Conservation (phyloP, 2,888 invertebrate species). For the Laothoe populi region DNA sequence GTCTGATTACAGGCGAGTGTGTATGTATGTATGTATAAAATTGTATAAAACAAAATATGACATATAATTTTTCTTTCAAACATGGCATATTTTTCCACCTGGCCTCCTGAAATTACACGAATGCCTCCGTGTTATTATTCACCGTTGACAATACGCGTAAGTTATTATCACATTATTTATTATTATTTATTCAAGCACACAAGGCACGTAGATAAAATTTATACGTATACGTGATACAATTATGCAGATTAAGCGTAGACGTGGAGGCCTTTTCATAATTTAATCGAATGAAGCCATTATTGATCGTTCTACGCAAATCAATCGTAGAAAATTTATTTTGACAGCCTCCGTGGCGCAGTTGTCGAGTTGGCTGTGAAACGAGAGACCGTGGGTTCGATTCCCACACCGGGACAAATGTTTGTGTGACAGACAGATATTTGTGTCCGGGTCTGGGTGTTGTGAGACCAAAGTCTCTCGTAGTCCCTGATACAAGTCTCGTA, state of each 20-base stretch:
- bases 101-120: constrained; percentile 11
- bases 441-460: no score
- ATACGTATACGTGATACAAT: constrained; percentile 41
- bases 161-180: constrained; percentile 56
- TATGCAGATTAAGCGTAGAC: constrained; percentile 46
- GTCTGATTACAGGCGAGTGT: no score
- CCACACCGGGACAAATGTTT: no score
- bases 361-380: no score
- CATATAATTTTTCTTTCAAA: not conserved
- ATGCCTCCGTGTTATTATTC: constrained; percentile 2
- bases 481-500: no score
- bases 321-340: not conserved
- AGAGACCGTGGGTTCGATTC: no score
- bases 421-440: no score
- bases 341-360: no score
- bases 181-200: constrained; percentile 64
- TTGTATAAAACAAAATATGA: not conserved
- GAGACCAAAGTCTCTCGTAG: no score
- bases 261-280: constrained; percentile 59
- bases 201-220: constrained; percentile 56
- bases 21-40: not conserved
- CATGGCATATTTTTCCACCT: not conserved
- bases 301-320: constrained; percentile 29
- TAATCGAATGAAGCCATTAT: constrained; percentile 56
- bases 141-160: constrained; percentile 34